phyloP scores from a whole-genome alignment of 1,140 invertebrate genomes.

The Physella acuta region DNA sequence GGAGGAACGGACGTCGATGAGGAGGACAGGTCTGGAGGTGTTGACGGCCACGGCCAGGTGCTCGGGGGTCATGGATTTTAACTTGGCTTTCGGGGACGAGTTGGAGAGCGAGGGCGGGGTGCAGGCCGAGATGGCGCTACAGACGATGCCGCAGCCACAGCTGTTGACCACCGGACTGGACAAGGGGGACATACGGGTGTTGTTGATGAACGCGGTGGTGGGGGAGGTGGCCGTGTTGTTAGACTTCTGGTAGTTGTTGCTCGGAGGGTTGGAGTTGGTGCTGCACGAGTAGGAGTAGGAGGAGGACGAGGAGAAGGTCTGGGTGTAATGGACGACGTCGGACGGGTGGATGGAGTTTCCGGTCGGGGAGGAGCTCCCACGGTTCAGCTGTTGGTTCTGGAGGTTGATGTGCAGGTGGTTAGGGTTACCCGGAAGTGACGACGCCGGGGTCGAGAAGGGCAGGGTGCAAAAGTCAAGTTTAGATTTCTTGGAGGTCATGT shows the following conservation, averaged over 20 bases:
- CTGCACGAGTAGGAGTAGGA: neutral
- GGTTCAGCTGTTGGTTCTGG: neutral
- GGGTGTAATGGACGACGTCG: slow-evolving; percentile 11
- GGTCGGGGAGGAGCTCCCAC: neutral
- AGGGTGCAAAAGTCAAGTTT: slow-evolving; percentile 20
- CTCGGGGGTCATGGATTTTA: slow-evolving; percentile 40
- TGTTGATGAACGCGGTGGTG: slow-evolving; percentile 19
- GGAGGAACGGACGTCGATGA: slow-evolving; percentile 75
- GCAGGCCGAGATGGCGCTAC: slow-evolving; percentile 13
- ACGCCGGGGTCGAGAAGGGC: slow-evolving; percentile 9
- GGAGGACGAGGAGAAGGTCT: slow-evolving; percentile 10
- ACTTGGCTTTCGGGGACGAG: slow-evolving; percentile 28
- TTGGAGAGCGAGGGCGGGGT: slow-evolving; percentile 28
- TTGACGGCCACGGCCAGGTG: slow-evolving; percentile 43
- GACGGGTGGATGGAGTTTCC: slow-evolving; percentile 1
- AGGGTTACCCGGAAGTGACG: slow-evolving; percentile 11
- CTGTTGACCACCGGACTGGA: slow-evolving; percentile 19
- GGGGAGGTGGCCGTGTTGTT: slow-evolving; percentile 13
- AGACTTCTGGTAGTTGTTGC: neutral
- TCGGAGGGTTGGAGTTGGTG: neutral
- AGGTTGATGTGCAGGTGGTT: neutral
- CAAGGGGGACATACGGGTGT: slow-evolving; percentile 8
- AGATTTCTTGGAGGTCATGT: slow-evolving; percentile 22
- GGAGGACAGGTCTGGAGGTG: slow-evolving; percentile 59
- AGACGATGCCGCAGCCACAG: slow-evolving; percentile 19